Evolutionary conservation across 53 echinoderm and acorn worm genomes (phyloP), one percentile per base, ranked within the genome.

Genomic region (Paracentrotus lividus): DNA sequence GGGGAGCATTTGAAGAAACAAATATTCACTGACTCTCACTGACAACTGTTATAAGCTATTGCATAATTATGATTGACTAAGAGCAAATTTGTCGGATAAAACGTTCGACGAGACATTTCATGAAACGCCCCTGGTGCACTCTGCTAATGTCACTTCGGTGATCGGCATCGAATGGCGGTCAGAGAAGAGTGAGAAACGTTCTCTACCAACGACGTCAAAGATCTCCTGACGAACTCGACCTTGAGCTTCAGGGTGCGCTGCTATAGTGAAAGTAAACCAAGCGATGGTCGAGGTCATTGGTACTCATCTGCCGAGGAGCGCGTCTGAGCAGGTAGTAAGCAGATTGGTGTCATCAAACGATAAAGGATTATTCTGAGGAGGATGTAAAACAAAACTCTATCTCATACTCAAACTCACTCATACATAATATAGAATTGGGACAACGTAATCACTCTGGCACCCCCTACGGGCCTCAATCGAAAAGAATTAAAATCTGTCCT

Each of bases 91-190:
- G n/a, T n/a, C n/a, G n/a, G n/a, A n/a, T n/a, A n/a, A n/a, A n/a
- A n/a, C n/a, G n/a, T n/a, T n/a, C n/a, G n/a, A n/a, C n/a, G n/a
- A n/a, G n/a, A n/a, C n/a, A n/a, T n/a, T n/a, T n/a, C n/a, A n/a
- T n/a, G n/a, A n/a, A n/a, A n/a, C n/a, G n/a, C n/a, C n/a, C n/a
- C 87, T 47, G 56, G 43, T 87, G 55, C 87, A 55, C 38, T 87
- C 87, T 7, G 87, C 87, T 27, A 87, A 36, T 58, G 87, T 87
- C 38, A 58, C 87, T 55, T 87, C 54, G n/a, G 87, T 87, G 58
- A 87, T 29, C 58, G 87, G 87, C 87, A 87, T 87, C 10, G 33
- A 34, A 58, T 56, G 54, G 24, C 59, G 87, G 57, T 87, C 87
- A 33, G 53, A 55, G 87, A 54, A 87, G 20, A 34, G 31, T 15